These are phyloP conservation scores for Chlorodrepanis virens DNA, from an alignment of 2,113 vertebrate genomes.

Conservation along the genomic window DNA sequence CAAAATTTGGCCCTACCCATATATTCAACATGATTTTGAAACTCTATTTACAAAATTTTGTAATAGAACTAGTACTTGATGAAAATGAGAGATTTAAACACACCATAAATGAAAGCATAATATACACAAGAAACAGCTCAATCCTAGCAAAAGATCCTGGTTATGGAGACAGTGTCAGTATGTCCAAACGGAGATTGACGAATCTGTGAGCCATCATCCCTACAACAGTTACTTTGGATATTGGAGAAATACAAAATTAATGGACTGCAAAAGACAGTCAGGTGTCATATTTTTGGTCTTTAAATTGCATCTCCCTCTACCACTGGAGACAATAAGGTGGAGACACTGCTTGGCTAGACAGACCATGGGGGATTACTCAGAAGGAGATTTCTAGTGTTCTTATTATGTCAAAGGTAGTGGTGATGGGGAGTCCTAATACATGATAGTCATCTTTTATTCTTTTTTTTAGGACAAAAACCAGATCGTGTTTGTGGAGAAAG, in stretches of 20 bases:
- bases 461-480: background rate
- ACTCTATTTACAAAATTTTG: background rate
- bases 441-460: background rate
- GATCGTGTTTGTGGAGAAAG: background rate
- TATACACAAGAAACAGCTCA: background rate
- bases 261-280: background rate
- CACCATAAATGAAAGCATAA: background rate
- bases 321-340: background rate
- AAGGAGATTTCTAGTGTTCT: background rate
- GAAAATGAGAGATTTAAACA: background rate
- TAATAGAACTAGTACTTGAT: background rate
- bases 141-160: background rate
- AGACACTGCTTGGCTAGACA: background rate
- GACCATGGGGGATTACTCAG: background rate
- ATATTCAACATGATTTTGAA: background rate
- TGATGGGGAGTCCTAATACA: background rate
- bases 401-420: background rate
- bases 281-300: background rate
- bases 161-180: background rate
- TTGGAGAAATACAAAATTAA: background rate
- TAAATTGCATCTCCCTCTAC: background rate
- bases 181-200: fast-evolving
- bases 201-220: background rate
- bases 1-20: background rate
- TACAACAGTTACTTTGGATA: background rate